These are phyloP conservation scores for Nycteola revayana DNA, from an alignment of 2,888 invertebrate genomes.

Conservation along the genomic window DNA sequence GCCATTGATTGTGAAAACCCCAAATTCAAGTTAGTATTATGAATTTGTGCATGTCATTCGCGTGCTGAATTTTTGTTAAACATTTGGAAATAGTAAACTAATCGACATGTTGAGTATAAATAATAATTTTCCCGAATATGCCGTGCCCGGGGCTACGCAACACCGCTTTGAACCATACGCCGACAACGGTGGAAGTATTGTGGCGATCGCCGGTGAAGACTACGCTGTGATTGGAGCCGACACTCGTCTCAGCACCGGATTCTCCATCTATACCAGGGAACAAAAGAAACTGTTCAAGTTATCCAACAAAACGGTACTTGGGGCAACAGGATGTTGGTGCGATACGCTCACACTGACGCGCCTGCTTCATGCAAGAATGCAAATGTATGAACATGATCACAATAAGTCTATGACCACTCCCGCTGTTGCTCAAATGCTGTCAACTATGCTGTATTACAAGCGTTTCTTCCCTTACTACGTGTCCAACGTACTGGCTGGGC, in stretches of 20 bases:
- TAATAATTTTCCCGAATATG: constrained; percentile 71
- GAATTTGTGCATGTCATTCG: constrained; percentile 60
- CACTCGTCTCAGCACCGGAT: constrained; percentile 95
- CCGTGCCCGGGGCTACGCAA: constrained; percentile 77
- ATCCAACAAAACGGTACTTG: constrained; percentile 93
- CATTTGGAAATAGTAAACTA: constrained; percentile 1
- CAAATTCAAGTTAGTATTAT: neutral
- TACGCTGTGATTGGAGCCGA: constrained; percentile 98
- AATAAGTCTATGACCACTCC: constrained; percentile 95
- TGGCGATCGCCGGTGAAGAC: constrained; percentile 97
- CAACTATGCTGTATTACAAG: constrained; percentile 97
- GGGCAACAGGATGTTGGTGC: constrained; percentile 98
- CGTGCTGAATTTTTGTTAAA: constrained; percentile 9
- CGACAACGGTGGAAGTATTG: constrained; percentile 90
- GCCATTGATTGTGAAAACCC: no score
- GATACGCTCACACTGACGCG: constrained; percentile 96
- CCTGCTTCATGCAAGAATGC: constrained; percentile 91
- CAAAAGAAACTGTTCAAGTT: constrained; percentile 93
- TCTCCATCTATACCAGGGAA: constrained; percentile 93
- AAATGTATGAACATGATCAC: constrained; percentile 97
- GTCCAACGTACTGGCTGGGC: constrained; percentile 95
- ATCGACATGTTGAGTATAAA: constrained; percentile 58
- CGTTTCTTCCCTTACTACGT: constrained; percentile 99
- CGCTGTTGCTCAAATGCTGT: constrained; percentile 97
- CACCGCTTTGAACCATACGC: constrained; percentile 78